Percentiles rank a stretch among this genome's conserved stretches.
These are phyloP conservation scores for Agonum fuliginosum DNA, from an alignment of 2,888 invertebrate genomes.

Conservation along the genomic window DNA sequence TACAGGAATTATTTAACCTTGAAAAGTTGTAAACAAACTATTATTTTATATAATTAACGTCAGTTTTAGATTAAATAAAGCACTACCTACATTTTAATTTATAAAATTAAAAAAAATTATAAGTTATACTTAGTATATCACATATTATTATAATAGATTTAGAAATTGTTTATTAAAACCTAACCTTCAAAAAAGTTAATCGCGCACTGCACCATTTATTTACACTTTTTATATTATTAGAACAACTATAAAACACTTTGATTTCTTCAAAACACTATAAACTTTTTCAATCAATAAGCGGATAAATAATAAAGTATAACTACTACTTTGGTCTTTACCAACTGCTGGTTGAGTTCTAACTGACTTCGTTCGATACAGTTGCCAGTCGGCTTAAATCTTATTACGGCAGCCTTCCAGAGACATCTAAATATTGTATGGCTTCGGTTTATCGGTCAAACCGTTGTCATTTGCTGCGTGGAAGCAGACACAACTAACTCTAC, in stretches of 20 bases:
- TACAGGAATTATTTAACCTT: too few species aligned
- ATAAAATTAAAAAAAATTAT: neutral
- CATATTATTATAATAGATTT: neutral
- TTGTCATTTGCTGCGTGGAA: slow-evolving; percentile 2
- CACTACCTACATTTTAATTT: too few species aligned
- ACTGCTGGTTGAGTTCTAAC: neutral
- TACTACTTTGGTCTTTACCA: neutral
- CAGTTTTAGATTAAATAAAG: too few species aligned
- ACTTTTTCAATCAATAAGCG: neutral
- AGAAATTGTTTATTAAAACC: too few species aligned
- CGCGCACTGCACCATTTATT: too few species aligned
- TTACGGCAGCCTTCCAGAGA: slow-evolving; percentile 23
- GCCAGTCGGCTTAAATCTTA: slow-evolving; percentile 49
- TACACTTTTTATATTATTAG: too few species aligned
- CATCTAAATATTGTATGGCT: slow-evolving; percentile 52
- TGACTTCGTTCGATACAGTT: slow-evolving; percentile 36
- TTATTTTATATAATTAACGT: too few species aligned
- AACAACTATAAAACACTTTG: neutral
- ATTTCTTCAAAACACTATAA: neutral
- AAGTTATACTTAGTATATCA: neutral
- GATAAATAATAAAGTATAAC: slow-evolving; percentile 43
- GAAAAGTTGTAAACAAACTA: too few species aligned
- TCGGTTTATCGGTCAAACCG: slow-evolving; percentile 34
- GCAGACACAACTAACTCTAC: neutral
- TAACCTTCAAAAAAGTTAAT: too few species aligned